Evolutionary conservation across 2,888 invertebrate genomes (phyloP).

Genomic region (Mythimna pallens): DNA sequence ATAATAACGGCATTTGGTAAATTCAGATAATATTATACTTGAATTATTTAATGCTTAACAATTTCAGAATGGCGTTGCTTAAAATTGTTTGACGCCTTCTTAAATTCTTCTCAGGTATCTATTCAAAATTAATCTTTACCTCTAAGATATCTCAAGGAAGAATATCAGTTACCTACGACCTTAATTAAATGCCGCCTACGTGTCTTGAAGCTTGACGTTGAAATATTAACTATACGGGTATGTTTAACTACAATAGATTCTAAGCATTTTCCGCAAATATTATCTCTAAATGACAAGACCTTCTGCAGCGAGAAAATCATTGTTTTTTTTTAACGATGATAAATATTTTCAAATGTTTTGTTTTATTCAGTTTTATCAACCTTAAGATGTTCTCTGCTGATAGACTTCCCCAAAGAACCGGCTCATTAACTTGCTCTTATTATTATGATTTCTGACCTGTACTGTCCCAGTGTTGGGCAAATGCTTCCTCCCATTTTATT

Average conservation of each 20-base stretch:
- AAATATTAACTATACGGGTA: conserved; percentile 25
- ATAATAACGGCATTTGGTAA: background rate
- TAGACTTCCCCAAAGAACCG: too few relatives aligned
- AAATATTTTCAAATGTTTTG: background rate
- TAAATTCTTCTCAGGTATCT: conserved; percentile 9
- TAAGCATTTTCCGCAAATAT: conserved; percentile 44
- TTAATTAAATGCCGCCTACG: conserved; percentile 61
- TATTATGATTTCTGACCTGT: too few relatives aligned
- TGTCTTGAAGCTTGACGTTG: conserved; percentile 17
- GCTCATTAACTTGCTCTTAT: too few relatives aligned
- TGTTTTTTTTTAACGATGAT: background rate
- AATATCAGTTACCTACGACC: conserved; percentile 37
- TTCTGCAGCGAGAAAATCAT: conserved; percentile 22
- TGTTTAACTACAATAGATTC: conserved; percentile 31
- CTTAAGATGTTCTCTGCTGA: background rate
- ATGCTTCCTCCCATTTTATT: too few relatives aligned
- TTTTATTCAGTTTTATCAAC: background rate
- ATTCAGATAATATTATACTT: background rate
- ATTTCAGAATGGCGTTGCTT: background rate
- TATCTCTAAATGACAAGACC: conserved; percentile 37
- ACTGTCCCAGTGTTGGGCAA: too few relatives aligned
- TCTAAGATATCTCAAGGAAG: conserved; percentile 42
- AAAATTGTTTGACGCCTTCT: background rate
- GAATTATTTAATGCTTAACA: background rate
- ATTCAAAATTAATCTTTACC: conserved; percentile 24